Evolutionary conservation across 1,140 invertebrate genomes (phyloP), one percentile per base, ranked within the genome.

Genomic region (Orchestia grillus): DNA sequence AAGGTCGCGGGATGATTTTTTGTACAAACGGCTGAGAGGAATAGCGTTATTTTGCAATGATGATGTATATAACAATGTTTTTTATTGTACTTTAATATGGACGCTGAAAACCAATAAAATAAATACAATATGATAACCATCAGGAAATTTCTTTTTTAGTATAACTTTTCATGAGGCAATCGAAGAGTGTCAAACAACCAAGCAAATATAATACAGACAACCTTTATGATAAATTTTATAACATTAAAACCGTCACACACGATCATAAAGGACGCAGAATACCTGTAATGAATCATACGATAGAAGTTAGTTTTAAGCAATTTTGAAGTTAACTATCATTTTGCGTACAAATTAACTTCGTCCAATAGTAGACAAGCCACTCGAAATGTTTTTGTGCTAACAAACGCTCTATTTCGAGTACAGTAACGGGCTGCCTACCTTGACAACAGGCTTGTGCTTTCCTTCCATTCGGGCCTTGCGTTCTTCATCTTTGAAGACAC

Each of bases 401-500:
- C 47, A 53, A 53, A 53, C 19, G 19, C 6, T 8, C 6, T 53
- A 53, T 8, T 53, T 53, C 47, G 19, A 53, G 47, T 53, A 19
- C 47, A 77, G 11, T 77, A 15, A 36, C 62, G 62, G 62, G 62
- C 36, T 36, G 15, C 88, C 41, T 42, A 87, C 47, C 90, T 95
- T 96, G 40, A 95, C n/a, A 90, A 87, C 90, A 96, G 96, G 96
- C 96, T 96, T 15, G 95, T 96, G 95, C 96, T 96, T 77, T 42
- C 44, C 44, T 45, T 45, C 92, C 92, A 94, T 91, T 19, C 96
- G 95, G 62, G 96, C 92, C 91, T 97, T 97, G 87, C 96, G 96
- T 47, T 97, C 96, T 57, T 96, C 96, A 45, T 97, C 96, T 95
- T 96, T 96, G 96, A 97, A 96, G 77, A 96, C 96, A 96, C 98